Percentiles rank a stretch among this genome's conserved stretches.
phyloP scores from a whole-genome alignment of 1,140 invertebrate genomes.

The Neoseiulus cucumeris region DNA sequence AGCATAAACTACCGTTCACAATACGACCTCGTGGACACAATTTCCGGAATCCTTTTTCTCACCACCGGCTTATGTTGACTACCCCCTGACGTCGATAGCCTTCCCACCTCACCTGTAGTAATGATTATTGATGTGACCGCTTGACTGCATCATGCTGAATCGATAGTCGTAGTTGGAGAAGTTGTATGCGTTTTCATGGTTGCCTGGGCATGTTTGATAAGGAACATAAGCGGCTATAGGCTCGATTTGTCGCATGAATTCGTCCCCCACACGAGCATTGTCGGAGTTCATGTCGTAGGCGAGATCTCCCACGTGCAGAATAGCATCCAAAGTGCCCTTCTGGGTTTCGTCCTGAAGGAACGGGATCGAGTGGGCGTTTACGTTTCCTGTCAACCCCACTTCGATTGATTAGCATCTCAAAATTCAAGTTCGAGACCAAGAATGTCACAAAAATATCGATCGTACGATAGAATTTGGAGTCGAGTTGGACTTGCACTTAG shows the following conservation, averaged over 20 bases:
- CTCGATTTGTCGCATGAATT: slow-evolving; percentile 75
- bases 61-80: no score
- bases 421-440: no score
- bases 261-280: slow-evolving; percentile 55
- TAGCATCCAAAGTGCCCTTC: slow-evolving; percentile 55
- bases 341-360: slow-evolving; percentile 59
- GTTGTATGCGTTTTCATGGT: slow-evolving; percentile 69
- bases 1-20: no score
- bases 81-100: no score
- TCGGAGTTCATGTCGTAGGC: slow-evolving; percentile 24
- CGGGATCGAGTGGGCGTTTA: slow-evolving; percentile 37
- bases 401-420: no score
- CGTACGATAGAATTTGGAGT: no score
- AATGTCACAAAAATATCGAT: no score
- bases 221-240: slow-evolving; percentile 62
- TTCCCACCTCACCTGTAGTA: slow-evolving; percentile 37
- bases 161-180: slow-evolving; percentile 61
- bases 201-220: slow-evolving; percentile 78
- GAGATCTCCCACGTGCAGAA: slow-evolving; percentile 58
- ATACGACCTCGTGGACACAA: no score
- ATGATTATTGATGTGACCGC: slow-evolving; percentile 42
- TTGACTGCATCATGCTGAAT: slow-evolving; percentile 63
- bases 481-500: no score
- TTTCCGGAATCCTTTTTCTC: no score
- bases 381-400: not conserved